phyloP scores from a whole-genome alignment of 2,888 invertebrate species.

The Agrochola lota region DNA sequence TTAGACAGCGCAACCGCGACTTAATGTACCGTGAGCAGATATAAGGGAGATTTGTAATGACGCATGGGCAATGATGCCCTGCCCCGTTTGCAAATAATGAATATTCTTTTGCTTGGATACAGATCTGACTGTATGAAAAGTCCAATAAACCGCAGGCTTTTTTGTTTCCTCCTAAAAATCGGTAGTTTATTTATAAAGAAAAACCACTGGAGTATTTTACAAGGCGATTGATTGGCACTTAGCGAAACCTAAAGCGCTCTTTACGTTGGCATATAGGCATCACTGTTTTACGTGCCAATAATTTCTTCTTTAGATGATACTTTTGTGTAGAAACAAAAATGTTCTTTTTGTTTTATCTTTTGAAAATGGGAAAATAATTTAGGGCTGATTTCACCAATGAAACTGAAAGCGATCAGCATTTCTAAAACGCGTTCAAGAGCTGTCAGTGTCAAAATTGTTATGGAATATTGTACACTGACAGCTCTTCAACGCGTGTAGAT shows the following conservation, averaged over 20 bases:
- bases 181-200: neutral
- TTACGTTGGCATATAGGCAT: neutral
- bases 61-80: conserved; percentile 62
- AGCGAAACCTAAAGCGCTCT: neutral
- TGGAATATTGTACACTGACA: too few relatives aligned
- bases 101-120: conserved; percentile 49
- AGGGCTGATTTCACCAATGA: too few relatives aligned
- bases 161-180: conserved; percentile 9
- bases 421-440: too few relatives aligned
- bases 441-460: too few relatives aligned
- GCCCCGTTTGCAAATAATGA: conserved; percentile 62
- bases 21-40: conserved; percentile 86
- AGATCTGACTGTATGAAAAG: conserved; percentile 12
- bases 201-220: neutral
- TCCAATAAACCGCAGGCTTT: conserved; percentile 8
- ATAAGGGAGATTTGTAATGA: conserved; percentile 80
- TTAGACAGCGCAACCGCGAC: conserved; percentile 81
- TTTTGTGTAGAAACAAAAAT: neutral
- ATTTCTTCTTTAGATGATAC: neutral
- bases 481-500: too few relatives aligned
- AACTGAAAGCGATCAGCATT: too few relatives aligned
- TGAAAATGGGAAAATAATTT: too few relatives aligned
- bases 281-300: accelerated
- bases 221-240: neutral
- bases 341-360: neutral